Base-by-base conservation (phyloP, 2,797 vertebrate genomes). In the Zenarchopterus dispar region DNA sequence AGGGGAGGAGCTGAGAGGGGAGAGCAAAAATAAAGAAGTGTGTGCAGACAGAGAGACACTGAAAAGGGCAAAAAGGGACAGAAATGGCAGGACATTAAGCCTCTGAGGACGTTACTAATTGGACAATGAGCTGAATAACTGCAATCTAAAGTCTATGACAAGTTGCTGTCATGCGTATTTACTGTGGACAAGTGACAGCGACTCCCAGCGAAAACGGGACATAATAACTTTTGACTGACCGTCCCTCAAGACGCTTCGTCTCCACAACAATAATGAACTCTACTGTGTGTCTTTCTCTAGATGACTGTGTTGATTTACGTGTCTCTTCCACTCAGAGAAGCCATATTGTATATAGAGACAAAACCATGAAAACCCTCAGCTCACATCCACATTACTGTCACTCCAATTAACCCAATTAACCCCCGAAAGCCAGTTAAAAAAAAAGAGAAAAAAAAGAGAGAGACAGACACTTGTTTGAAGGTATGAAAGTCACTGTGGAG, bases 301-400 rank as follows among this genome's bases (percentile, higher is more conserved):
- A 81, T 62, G 69, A 80, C 85, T 82, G 82, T 91, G 87, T 87
- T 82, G 81, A 88, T 85, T 78, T 87, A 86, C 89, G 89, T 91
- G 89, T 92, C 90, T 89, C 86, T 91, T 89, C 90, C 91, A 88
- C 85, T 90, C 90, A 90, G 91, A 91, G 92, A 94, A 94, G 93
- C 93, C 93, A 94, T 94, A 94, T 84, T 93, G 91, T 93, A 93
- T 42, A 93, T 93, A 91, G 82, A 84, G 81, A 91, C 80, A 75
- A 88, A 86, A 91, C 92, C 92, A 92, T 90, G 75, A 88, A 87
- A 78, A 88, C 84, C 87, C 85, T 91, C 81, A 87, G 82, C 84
- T 87, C 83, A 77, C 75, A 73, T 64, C 73, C 53, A 63, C 68
- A 57, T 84, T 73, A 67, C 78, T 24, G 44, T 84, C 78, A 71